Conservation (phyloP, 2,113 vertebrate species). For the Caretta caretta region DNA sequence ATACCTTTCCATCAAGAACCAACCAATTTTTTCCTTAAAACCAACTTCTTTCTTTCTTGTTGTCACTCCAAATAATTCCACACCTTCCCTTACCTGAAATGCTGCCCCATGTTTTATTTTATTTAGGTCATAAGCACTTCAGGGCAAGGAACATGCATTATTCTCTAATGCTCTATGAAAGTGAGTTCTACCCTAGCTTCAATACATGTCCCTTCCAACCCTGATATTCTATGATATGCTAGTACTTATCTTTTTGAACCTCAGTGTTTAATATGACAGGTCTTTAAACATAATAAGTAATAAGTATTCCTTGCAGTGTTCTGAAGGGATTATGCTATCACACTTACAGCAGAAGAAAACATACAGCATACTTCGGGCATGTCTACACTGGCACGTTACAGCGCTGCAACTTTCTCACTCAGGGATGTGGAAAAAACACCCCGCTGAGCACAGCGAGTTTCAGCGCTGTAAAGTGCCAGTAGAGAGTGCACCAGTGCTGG, state of each 20-base stretch:
- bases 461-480: no score
- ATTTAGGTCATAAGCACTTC: not conserved
- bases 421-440: no score
- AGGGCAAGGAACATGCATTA: not conserved
- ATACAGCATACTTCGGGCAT: not conserved
- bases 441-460: no score
- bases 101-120: not conserved
- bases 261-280: fast-evolving
- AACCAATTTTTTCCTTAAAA: not conserved
- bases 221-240: not conserved
- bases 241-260: fast-evolving
- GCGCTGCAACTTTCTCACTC: no score
- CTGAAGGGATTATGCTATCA: not conserved
- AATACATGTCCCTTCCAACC: not conserved
- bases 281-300: not conserved
- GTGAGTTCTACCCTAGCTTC: not conserved
- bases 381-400: no score
- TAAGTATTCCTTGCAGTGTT: not conserved
- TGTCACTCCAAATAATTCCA: not conserved
- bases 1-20: not conserved
- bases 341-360: not conserved
- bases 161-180: not conserved
- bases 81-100: not conserved
- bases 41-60: not conserved
- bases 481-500: no score